These are phyloP conservation scores for Sander lucioperca DNA, from an alignment of 2,113 vertebrate genomes.

Conservation along the genomic window DNA sequence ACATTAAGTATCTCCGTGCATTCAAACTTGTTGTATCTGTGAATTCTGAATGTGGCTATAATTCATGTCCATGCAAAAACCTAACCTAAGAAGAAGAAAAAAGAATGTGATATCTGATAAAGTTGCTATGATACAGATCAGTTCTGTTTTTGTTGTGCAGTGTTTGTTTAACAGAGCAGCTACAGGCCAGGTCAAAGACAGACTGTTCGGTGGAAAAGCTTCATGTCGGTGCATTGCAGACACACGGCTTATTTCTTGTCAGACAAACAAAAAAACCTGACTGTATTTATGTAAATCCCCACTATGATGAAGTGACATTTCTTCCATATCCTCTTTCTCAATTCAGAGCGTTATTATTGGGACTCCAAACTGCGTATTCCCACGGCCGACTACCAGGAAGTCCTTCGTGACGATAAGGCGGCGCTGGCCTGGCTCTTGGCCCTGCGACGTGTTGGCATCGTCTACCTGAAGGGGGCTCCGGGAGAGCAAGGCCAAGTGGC, in stretches of 20 bases:
- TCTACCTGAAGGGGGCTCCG: constrained; percentile 90
- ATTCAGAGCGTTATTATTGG: constrained; percentile 89
- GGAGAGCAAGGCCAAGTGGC: constrained; percentile 86
- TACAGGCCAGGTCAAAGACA: neutral
- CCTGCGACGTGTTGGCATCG: constrained; percentile 89
- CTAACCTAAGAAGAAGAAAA: neutral
- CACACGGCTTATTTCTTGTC: neutral
- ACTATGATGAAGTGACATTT: neutral
- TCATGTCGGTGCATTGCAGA: neutral
- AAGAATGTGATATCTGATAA: neutral
- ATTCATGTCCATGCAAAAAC: neutral
- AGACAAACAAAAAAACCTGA: neutral
- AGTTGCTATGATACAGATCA: neutral
- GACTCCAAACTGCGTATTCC: constrained; percentile 89
- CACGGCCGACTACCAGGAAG: constrained; percentile 87
- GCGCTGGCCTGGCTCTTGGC: constrained; percentile 89
- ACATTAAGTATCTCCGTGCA: neutral
- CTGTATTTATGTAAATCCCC: neutral
- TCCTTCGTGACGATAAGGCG: constrained; percentile 86
- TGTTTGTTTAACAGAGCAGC: constrained; percentile 7
- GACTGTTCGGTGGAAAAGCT: neutral
- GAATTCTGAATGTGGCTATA: neutral
- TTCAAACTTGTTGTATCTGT: neutral
- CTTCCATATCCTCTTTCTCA: neutral
- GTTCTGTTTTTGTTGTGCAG: neutral